Base-by-base conservation (phyloP, 2,113 vertebrate genomes). In the Emydocephalus ijimae region DNA sequence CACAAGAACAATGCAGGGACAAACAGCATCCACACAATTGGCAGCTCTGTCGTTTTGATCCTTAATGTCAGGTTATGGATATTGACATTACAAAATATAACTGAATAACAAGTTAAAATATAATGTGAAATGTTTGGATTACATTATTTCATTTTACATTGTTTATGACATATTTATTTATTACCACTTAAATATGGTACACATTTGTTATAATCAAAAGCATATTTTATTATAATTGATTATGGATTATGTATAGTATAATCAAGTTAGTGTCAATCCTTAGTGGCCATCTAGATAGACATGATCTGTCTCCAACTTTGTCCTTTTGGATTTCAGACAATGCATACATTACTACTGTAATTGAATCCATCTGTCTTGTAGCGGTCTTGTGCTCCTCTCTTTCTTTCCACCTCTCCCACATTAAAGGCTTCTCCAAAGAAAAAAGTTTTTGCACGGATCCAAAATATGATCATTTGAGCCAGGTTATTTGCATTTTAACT, bases 1-100 rank as follows among this genome's bases (percentile, higher is more conserved):
- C 88, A 55, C 85, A 93, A 11, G 43, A 91, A 61, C 21, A 88
- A 50, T 48, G 61, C 89, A 93, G 14, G 85, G 4, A 61, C 94
- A 96, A 93, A 94, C 93, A 91, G 74, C 94, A 95, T 95, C 85
- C 0, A 0, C 94, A 93, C 57, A 29, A 89, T 56, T 92, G 91
- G 24, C 52, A 94, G 5, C 57, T 95, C 11, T 93, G 29, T 52
- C 85, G 5, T 87, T 45, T 0, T 0, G 2, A 5, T 64, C 50
- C 90, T 90, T 93, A 64, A 90, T 92, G 85, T 88, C 85, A 34
- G 34, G 85, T 52, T 93, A 23, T 74, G 59, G 81, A 85, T 59
- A 18, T 85, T 95, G 85, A 12, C 92, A 26, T 18, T 0, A 0
- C 43, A 85, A 11, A 8, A 88, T 1, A 91, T 94, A 11, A 90